phyloP scores from a whole-genome alignment of 2,888 invertebrate species.

The Polydesmus complanatus region DNA sequence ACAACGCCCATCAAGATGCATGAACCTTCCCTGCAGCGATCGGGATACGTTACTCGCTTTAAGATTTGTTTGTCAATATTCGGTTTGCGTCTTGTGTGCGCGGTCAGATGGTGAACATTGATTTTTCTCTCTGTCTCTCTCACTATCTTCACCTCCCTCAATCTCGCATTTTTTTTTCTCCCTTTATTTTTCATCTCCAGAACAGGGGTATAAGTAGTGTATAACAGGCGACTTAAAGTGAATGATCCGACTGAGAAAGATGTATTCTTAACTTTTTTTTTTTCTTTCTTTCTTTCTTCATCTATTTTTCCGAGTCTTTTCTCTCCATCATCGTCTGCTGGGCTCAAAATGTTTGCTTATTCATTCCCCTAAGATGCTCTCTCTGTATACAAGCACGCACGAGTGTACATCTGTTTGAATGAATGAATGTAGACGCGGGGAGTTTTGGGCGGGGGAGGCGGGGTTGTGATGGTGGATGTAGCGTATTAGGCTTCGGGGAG shows the following conservation, averaged over 20 bases:
- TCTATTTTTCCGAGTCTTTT: not conserved
- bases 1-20: not conserved
- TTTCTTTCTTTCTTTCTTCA: not conserved
- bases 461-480: not conserved
- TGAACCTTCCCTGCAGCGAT: not conserved
- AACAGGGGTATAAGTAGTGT: no score
- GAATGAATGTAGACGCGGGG: not conserved
- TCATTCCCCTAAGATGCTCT: not conserved
- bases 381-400: not conserved
- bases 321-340: no score
- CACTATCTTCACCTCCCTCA: not conserved
- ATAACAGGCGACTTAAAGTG: not conserved
- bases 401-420: not conserved
- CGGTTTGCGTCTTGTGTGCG: not conserved
- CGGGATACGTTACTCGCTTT: not conserved
- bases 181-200: not conserved
- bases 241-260: not conserved
- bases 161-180: not conserved
- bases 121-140: not conserved
- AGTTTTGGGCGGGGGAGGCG: not conserved
- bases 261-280: not conserved
- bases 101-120: not conserved
- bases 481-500: no score
- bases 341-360: not conserved
- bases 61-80: not conserved